A percentile compares a stretch with the other conserved stretches of the same genome.
Evolutionary conservation across 2,797 vertebrate species (phyloP).

Genomic region (Muscicapa comitata): DNA sequence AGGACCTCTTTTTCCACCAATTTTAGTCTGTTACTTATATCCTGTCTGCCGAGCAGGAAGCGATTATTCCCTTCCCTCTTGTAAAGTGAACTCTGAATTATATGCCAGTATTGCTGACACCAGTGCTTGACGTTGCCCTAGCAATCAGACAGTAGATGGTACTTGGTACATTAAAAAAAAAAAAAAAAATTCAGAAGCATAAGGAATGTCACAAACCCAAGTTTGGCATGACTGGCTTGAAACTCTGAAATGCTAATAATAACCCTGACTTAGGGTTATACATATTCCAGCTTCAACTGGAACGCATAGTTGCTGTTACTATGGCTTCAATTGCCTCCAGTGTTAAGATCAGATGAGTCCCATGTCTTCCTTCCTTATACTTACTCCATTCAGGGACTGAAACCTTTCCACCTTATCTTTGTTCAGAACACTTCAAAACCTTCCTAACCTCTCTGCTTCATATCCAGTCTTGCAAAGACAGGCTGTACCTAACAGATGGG

Average conservation of each 20-base stretch:
- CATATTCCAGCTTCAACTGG: neutral
- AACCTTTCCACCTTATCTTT: neutral
- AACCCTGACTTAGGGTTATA: neutral
- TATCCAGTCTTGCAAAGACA: neutral
- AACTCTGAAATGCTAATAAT: neutral
- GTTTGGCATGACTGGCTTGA: neutral
- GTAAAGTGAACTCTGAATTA: neutral
- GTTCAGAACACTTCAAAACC: neutral
- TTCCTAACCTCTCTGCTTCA: neutral
- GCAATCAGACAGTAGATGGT: constrained; percentile 2
- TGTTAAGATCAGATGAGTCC: neutral
- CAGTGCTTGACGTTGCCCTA: neutral
- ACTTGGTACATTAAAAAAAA: neutral
- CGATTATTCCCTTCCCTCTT: neutral
- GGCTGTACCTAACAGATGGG: neutral
- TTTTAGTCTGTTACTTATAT: neutral
- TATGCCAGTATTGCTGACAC: neutral
- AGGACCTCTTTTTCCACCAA: neutral
- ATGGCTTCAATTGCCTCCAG: neutral
- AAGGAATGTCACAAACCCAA: neutral
- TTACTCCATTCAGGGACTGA: neutral
- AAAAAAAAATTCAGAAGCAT: neutral
- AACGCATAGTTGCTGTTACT: neutral
- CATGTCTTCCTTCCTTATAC: neutral
- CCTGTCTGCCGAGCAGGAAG: neutral